Evolutionary conservation across 2,888 invertebrate species (phyloP).

Genomic region (Nematopogon swammerdamellus): DNA sequence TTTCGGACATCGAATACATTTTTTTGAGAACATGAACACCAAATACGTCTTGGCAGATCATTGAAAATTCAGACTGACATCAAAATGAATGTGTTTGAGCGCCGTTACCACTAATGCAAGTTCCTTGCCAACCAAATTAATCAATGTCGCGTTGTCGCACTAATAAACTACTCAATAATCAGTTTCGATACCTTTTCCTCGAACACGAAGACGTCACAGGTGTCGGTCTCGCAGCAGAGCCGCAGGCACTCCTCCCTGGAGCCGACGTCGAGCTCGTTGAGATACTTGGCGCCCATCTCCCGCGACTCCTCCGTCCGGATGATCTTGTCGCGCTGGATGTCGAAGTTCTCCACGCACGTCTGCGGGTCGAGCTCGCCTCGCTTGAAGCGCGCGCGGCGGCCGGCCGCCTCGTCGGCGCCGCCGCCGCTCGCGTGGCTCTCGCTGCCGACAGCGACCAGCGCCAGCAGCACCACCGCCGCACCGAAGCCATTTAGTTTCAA

Average conservation of each 20-base stretch:
- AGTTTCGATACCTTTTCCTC: constrained; percentile 88
- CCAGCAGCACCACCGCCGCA: constrained; percentile 19
- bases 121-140: no score
- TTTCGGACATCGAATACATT: no score
- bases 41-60: no score
- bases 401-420: constrained; percentile 19
- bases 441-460: constrained; percentile 17
- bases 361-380: constrained; percentile 58
- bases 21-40: no score
- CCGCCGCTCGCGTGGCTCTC: constrained; percentile 3
- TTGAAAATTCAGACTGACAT: no score
- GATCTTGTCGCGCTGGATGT: constrained; percentile 84
- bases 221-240: constrained; percentile 82
- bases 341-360: constrained; percentile 73
- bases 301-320: constrained; percentile 88
- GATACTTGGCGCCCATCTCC: constrained; percentile 83
- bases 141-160: no score
- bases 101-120: no score
- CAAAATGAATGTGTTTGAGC: no score
- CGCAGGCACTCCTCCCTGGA: constrained; percentile 79
- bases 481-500: not conserved
- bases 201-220: constrained; percentile 89
- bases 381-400: constrained; percentile 28
- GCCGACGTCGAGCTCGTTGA: constrained; percentile 81
- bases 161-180: no score